phyloP scores from a whole-genome alignment of 2,113 vertebrate species.

The Tetrao urogallus region DNA sequence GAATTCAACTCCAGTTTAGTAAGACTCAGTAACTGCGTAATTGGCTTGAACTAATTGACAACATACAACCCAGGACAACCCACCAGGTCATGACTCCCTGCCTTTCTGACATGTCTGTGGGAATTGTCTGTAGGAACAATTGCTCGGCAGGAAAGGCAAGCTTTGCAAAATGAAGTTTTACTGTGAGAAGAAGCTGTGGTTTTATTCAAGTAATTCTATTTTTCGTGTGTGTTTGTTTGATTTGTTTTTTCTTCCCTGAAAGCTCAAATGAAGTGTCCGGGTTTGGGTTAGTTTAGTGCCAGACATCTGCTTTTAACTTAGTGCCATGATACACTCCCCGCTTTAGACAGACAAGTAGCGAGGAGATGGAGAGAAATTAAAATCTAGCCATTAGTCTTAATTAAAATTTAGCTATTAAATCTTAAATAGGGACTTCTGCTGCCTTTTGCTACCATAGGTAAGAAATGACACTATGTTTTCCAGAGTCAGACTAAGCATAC shows the following conservation, averaged over 20 bases:
- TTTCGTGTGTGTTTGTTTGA: background rate
- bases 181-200: slow-evolving; percentile 31
- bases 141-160: slow-evolving; percentile 37
- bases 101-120: background rate
- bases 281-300: background rate
- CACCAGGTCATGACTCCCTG: slow-evolving; percentile 33
- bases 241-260: slow-evolving; percentile 3
- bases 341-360: background rate
- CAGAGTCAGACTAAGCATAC: background rate
- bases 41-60: slow-evolving; percentile 30
- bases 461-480: background rate
- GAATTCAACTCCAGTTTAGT: background rate
- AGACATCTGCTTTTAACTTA: slow-evolving; percentile 24
- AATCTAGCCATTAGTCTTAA: background rate
- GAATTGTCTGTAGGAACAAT: slow-evolving; percentile 62
- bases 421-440: background rate
- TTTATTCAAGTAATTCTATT: slow-evolving; percentile 5
- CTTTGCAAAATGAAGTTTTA: slow-evolving; percentile 14
- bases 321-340: background rate
- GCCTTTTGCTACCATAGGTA: background rate
- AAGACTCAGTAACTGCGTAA: slow-evolving; percentile 28
- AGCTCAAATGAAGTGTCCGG: background rate
- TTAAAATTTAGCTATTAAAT: background rate
- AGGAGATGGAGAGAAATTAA: background rate
- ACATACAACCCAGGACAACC: background rate